Percentiles rank a stretch among this genome's conserved stretches.
Evolutionary conservation across 2,797 vertebrate species (phyloP).

Genomic region (Urosaurus nigricauda): DNA sequence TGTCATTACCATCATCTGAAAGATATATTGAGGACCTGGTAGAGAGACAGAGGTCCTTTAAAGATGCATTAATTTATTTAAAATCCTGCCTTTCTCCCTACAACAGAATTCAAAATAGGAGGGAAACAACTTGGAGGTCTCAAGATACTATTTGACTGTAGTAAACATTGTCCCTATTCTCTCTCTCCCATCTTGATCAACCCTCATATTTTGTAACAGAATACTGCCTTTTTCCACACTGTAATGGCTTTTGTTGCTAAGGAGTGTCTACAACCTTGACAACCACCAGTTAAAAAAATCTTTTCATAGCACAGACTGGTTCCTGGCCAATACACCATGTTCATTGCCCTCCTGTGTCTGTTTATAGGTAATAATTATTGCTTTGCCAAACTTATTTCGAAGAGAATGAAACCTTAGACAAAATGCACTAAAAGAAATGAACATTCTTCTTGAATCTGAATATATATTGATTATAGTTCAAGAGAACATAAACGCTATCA

Average conservation of each 20-base stretch:
- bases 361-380: neutral
- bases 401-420: neutral
- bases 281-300: no score
- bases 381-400: neutral
- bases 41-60: no score
- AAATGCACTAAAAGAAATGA: neutral
- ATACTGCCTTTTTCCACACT: neutral
- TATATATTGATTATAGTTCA: neutral
- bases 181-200: neutral
- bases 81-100: no score
- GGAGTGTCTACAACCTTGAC: neutral
- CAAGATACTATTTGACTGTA: neutral
- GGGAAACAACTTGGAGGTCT: neutral
- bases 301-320: neutral
- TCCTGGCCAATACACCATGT: neutral
- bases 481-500: conserved; percentile 3
- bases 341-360: neutral
- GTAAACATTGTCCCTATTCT: neutral
- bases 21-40: no score
- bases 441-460: neutral
- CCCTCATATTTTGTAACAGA: neutral
- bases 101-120: no score
- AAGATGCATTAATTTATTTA: no score
- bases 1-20: no score
- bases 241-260: neutral